Base-by-base conservation (phyloP, 2,113 vertebrate genomes). In the Bambusicola thoracicus region DNA sequence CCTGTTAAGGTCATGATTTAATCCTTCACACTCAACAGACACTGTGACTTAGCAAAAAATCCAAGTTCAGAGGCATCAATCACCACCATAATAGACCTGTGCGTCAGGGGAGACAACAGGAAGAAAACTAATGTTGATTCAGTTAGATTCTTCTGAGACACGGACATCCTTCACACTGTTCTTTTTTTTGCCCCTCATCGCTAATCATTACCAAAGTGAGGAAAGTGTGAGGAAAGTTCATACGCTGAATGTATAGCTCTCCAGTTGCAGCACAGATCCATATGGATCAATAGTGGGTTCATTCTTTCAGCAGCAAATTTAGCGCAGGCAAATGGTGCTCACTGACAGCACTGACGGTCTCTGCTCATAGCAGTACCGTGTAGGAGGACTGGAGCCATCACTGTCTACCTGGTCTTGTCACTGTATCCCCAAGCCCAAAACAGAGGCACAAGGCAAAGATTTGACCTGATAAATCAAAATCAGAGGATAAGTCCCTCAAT, bases 1-100 rank as follows among this genome's bases (percentile, higher is more conserved):
- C 97, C 92, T 92, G 36, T 66, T 87, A 87, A 93, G 72, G 85
- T 74, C 89, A 92, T 83, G 68, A 48, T 85, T 95, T 89, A 94
- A 92, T 97, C 82, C 86, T 84, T 97, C 90, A 90, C 70, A 70
- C 84, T 93, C 81, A 92, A 73, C 74, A 95, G 62, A 73, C 40
- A 92, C 81, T 72, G 85, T 91, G 93, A 96, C 90, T 92, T 93
- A 51, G 87, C 69, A 90, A 75, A 95, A 83, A 90, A 63, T 46
- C 82, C 32, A 6, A 78, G 84, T 55, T 87, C 85, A 72, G 62
- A 61, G 44, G 11, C 72, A 96, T 92, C 92, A 85, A 19, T 93
- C 89, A 89, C 61, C 62, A 17, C 68, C 6, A 58, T 53, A 93
- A 90, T 36, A 72, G 40, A 62, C 68, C 49, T 59, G 46, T 76